Percentiles rank a stretch among this genome's conserved stretches.
phyloP scores from a whole-genome alignment of 1,140 invertebrate species.

The Caerostris darwini region DNA sequence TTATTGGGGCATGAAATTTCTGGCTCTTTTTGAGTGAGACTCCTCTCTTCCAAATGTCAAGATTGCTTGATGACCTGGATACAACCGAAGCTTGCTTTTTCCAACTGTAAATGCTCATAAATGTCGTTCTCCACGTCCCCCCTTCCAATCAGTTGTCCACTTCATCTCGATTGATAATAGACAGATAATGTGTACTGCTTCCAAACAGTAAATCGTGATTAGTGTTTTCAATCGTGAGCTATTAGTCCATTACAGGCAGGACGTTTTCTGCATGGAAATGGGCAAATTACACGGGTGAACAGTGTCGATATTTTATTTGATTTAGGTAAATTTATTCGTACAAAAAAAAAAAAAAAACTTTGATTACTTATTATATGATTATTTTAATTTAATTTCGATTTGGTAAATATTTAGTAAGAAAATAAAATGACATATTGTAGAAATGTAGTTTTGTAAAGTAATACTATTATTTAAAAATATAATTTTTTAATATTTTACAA shows the following conservation, averaged over 20 bases:
- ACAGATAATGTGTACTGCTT: neutral
- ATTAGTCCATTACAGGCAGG: neutral
- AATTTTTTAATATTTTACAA: neutral
- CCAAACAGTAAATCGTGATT: neutral
- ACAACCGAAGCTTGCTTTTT: neutral
- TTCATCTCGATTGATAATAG: neutral
- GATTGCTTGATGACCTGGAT: constrained; percentile 26
- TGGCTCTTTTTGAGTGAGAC: neutral
- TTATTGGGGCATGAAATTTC: constrained; percentile 35
- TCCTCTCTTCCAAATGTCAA: neutral
- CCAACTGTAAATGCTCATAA: neutral
- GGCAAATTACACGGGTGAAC: neutral
- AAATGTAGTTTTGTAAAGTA: no score
- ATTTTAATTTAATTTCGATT: no score
- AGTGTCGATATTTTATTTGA: neutral
- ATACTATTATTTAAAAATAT: no score
- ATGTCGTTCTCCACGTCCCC: neutral
- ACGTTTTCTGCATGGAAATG: neutral
- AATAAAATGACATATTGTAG: no score
- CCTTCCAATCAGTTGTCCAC: neutral
- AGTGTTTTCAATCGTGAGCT: neutral
- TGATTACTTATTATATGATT: no score
- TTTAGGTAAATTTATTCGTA: neutral
- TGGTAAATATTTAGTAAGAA: no score
- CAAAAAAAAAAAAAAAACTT: neutral